Evolutionary conservation across 2,888 invertebrate species (phyloP), one percentile per base, ranked within the genome.

Genomic region (Pheosia gnoma): DNA sequence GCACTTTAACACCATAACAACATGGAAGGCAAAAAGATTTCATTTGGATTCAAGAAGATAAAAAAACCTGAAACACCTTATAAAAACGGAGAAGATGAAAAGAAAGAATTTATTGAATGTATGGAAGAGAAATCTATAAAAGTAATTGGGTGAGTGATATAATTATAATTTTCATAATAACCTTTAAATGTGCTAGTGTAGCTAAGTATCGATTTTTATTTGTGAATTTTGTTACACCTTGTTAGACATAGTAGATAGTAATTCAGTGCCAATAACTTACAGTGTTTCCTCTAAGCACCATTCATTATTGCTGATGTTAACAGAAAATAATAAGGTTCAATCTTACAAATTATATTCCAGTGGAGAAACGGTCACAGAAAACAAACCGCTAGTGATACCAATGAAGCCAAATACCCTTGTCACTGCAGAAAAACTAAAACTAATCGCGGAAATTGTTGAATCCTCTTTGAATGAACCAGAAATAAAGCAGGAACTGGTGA

Each of bases 11-110:
- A 47, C 11, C 13, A 45, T 60, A 60, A n/a, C 67, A 81, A 77
- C 72, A 95, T 95, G 95, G 95, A 96, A 71, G 86, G 90, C 59
- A 97, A 97, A 72, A 97, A 97, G 84, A 96, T 97, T 81, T 97
- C 97, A 0, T 97, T 97, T 85, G 95, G 96, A 57, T 97, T 97
- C 88, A 95, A 94, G 76, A 97, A 97, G 94, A 93, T 95, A 0
- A 92, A 90, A 69, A 93, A 92, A 77, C 80, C 81, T 49, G 91
- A 89, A 38, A 91, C 72, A 25, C 7, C 45, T 57, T 13, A 38
- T 45, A 41, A 25, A 39, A 59, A 47, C 37, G 65, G 78, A 2
- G 80, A 75, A n/a, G 89, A 93, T 61, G 94, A 95, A 62, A 94
- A 94, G 75, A 95, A 94, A 74, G 96, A 97, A 78, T 95, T 96